Conservation (phyloP, 2,797 vertebrate species). For the Aphelocoma californica region DNA sequence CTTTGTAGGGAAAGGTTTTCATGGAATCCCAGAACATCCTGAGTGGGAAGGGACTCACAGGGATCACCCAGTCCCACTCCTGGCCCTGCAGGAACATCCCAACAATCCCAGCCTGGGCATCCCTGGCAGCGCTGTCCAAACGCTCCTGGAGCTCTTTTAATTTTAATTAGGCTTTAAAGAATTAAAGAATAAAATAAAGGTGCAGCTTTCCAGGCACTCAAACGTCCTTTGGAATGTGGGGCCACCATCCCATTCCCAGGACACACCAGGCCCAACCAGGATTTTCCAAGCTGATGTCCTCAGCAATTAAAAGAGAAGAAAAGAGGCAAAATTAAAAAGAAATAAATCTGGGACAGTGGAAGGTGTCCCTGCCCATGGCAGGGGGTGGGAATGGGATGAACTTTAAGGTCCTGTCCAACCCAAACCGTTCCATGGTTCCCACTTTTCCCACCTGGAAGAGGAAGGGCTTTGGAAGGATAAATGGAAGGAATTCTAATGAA, state of each 20-base stretch:
- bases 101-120: background rate
- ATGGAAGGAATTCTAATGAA: background rate
- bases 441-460: background rate
- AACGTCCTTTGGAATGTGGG: accelerated
- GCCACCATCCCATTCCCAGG: background rate
- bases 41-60: background rate
- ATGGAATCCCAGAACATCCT: background rate
- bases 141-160: background rate
- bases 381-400: background rate
- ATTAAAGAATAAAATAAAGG: accelerated
- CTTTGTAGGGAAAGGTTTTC: background rate
- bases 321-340: background rate
- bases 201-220: background rate
- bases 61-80: background rate
- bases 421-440: background rate
- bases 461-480: background rate
- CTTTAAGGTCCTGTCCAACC: too few species aligned
- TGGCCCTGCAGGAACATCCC: background rate
- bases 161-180: background rate
- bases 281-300: background rate
- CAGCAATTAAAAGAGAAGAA: background rate
- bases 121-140: background rate
- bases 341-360: background rate
- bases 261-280: background rate
- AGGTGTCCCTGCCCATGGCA: background rate